These are phyloP conservation scores for Polydrusus cervinus DNA, from an alignment of 2,888 invertebrate genomes.

Conservation along the genomic window DNA sequence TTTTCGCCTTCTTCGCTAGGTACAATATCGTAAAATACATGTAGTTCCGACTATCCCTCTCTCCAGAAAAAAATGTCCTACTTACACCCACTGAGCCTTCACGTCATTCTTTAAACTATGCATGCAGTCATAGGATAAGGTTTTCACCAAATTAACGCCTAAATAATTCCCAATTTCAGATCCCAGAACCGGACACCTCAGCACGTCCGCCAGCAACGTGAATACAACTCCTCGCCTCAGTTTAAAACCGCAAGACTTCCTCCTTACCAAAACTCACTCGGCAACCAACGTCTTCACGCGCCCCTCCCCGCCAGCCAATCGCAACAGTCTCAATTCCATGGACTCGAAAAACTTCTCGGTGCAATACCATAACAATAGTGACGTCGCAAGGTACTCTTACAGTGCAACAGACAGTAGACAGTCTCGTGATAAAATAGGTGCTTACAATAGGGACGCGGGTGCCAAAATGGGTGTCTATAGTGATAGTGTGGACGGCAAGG, in stretches of 20 bases:
- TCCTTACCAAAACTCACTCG: constrained; percentile 69
- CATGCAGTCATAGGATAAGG: no score
- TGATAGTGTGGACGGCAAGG: constrained; percentile 56
- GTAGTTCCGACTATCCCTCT: no score
- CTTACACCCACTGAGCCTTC: no score
- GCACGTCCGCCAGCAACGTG: constrained; percentile 64
- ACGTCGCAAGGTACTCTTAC: constrained; percentile 42
- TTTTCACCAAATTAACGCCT: no score
- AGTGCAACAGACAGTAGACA: constrained; percentile 33
- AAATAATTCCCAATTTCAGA: constrained; percentile 53
- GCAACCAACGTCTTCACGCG: constrained; percentile 69
- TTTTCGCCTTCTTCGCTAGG: no score
- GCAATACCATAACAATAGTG: constrained; percentile 38
- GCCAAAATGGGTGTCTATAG: constrained; percentile 24
- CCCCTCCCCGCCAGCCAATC: constrained; percentile 52
- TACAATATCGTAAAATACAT: no score
- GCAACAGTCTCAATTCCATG: constrained; percentile 64
- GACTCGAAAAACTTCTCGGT: constrained; percentile 53
- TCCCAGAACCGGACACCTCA: constrained; percentile 58
- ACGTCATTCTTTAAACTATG: neutral
- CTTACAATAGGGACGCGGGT: constrained; percentile 14
- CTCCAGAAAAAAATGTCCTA: no score
- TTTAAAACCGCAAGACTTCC: constrained; percentile 60
- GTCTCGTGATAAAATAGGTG: constrained; percentile 30
- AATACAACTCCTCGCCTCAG: constrained; percentile 59